Evolutionary conservation across 2,113 vertebrate species (phyloP), one percentile per base, ranked within the genome.

Genomic region (Hypanus sabinus): DNA sequence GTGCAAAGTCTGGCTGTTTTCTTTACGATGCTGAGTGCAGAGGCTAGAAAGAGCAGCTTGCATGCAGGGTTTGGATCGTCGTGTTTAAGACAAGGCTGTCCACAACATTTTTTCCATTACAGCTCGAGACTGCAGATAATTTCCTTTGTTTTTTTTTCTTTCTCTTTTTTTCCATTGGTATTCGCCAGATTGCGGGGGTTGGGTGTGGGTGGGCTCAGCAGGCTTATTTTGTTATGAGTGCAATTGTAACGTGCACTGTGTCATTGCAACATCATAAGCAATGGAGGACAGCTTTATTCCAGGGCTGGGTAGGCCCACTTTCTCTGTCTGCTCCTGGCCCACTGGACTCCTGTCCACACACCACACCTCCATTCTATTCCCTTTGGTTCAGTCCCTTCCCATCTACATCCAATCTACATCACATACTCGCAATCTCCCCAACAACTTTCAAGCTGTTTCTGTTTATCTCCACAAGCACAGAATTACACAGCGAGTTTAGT

Each of bases 71-170:
- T 94, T 96, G 96, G 95, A 95, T 94, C 94, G 94, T 94, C 95
- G 94, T 95, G 93, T 96, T 96, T 95, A 95, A 95, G 94, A 95
- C 91, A 38, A 95, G 93, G 94, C 95, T 95, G 95, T 95, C 95
- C 95, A 96, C 94, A 95, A 96, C 95, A 95, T 95, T 95, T 96
- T 90, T 96, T 96, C 96, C 96, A 96, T 96, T 96, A 96, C 95
- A 95, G 94, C 95, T 95, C 95, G 18, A 96, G 95, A 96, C 96
- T 96, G 95, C 94, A 95, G 94, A 95, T 95, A 96, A 96, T 95
- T 96, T 95, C 93, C 96, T 95, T 73, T 24, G 36, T 46, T 55
- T 73, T 93, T 93, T 95, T 96, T 94, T 79, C 95, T 94, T 95
- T 94, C 94, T 94, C 95, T 96, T 33, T 93, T 73, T 93, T 96